Evolutionary conservation across 2,797 vertebrate genomes (phyloP).

Genomic region (Eutrigla gurnardus): DNA sequence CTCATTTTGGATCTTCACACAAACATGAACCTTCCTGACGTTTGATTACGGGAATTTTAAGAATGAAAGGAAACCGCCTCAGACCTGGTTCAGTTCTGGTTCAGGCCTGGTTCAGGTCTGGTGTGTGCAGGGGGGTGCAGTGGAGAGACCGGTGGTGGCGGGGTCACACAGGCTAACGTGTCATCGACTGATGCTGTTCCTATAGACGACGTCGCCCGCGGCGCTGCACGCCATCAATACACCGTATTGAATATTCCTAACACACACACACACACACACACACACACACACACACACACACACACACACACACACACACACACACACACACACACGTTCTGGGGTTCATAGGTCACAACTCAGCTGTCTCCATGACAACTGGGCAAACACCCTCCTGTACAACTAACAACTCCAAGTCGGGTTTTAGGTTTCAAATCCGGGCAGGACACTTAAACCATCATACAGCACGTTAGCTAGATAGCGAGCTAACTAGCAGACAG

Average conservation of each 20-base stretch:
- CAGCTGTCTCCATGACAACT: background rate
- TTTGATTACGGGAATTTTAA: background rate
- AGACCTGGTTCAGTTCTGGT: too few species aligned
- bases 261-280: background rate
- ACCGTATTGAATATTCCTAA: conserved; percentile 36
- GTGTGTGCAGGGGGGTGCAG: too few species aligned
- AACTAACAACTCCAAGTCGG: too few species aligned
- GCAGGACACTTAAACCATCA: too few species aligned
- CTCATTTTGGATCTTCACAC: background rate
- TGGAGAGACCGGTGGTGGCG: too few species aligned
- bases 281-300: background rate
- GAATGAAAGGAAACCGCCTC: too few species aligned
- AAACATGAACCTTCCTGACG: background rate
- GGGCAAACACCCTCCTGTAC: background rate
- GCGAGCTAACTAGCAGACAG: too few species aligned
- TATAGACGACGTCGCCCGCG: background rate
- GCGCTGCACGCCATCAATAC: conserved; percentile 6
- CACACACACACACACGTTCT: background rate
- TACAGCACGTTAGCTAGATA: too few species aligned
- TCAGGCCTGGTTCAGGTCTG: too few species aligned
- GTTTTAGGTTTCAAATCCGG: too few species aligned
- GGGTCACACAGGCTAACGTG: background rate
- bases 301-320: background rate
- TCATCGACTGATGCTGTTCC: conserved; percentile 9
- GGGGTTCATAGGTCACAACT: background rate